phyloP scores from a whole-genome alignment of 2,888 invertebrate species.

The Drosophila nr. perissopoda region DNA sequence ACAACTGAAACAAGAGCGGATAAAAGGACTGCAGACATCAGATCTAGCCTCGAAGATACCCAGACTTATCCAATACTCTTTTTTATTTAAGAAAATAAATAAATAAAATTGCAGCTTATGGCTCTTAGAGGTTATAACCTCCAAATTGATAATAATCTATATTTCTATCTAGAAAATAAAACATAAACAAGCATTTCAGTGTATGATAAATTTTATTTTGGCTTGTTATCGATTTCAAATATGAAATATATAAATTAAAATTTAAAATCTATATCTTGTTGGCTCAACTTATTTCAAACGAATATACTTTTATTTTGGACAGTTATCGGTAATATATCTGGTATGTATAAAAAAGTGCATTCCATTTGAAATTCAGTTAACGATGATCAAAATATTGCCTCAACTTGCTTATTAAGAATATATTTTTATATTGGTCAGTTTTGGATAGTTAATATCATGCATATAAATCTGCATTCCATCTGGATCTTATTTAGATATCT shows the following conservation, averaged over 20 bases:
- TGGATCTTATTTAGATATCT: background rate
- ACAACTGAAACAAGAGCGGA: conserved; percentile 10
- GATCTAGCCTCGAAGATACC: background rate
- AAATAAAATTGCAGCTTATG: background rate
- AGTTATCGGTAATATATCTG: background rate
- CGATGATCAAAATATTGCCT: background rate
- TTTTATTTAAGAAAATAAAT: no score
- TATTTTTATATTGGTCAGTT: no score
- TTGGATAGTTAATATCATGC: background rate
- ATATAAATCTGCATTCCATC: background rate
- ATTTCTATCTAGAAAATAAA: background rate
- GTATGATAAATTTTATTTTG: background rate
- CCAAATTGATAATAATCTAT: background rate
- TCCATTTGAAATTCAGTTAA: background rate
- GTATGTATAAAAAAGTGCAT: background rate
- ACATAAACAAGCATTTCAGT: background rate
- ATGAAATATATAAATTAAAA: no score
- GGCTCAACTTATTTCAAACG: background rate
- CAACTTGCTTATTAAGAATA: background rate
- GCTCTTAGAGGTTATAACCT: background rate
- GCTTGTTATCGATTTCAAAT: no score
- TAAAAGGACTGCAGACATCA: background rate
- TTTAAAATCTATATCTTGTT: no score
- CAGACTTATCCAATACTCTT: background rate
- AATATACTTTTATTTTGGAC: background rate